These are phyloP conservation scores for Eptatretus burgeri DNA, from an alignment of 2,113 vertebrate species.

Conservation along the genomic window DNA sequence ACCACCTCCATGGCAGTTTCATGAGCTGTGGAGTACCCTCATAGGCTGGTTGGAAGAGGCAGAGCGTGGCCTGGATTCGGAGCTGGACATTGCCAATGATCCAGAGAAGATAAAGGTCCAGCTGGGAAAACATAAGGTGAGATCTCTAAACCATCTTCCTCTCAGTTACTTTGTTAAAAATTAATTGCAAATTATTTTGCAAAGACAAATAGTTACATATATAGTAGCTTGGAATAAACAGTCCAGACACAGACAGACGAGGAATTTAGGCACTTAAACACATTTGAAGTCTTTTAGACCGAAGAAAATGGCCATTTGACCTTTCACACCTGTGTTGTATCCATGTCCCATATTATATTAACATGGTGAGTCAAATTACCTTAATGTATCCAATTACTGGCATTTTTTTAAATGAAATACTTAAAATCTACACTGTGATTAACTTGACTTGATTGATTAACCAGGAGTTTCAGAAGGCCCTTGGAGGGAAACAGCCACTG, in stretches of 20 bases:
- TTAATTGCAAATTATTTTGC: no score
- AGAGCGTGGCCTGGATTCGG: slow-evolving; percentile 62
- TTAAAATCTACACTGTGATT: not conserved
- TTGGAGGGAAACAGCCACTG: slow-evolving; percentile 83
- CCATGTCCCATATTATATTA: no score
- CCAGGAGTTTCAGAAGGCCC: slow-evolving; percentile 82
- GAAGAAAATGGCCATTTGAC: no score
- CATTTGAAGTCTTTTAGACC: no score
- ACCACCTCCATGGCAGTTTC: slow-evolving; percentile 28
- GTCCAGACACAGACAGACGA: accelerated
- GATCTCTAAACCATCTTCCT: slow-evolving; percentile 1
- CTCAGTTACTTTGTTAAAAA: no score
- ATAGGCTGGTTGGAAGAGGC: slow-evolving; percentile 88
- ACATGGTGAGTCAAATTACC: no score
- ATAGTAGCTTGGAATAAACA: not conserved
- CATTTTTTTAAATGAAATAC: no score
- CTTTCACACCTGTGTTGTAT: no score
- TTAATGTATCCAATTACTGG: no score
- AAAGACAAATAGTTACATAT: no score
- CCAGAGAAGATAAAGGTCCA: slow-evolving; percentile 95
- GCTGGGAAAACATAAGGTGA: slow-evolving; percentile 77
- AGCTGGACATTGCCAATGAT: slow-evolving; percentile 91
- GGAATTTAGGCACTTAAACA: no score
- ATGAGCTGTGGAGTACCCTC: slow-evolving; percentile 90
- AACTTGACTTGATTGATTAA: not conserved